Evolutionary conservation across 2,113 vertebrate species (phyloP).

Genomic region (Crotalus tigris): DNA sequence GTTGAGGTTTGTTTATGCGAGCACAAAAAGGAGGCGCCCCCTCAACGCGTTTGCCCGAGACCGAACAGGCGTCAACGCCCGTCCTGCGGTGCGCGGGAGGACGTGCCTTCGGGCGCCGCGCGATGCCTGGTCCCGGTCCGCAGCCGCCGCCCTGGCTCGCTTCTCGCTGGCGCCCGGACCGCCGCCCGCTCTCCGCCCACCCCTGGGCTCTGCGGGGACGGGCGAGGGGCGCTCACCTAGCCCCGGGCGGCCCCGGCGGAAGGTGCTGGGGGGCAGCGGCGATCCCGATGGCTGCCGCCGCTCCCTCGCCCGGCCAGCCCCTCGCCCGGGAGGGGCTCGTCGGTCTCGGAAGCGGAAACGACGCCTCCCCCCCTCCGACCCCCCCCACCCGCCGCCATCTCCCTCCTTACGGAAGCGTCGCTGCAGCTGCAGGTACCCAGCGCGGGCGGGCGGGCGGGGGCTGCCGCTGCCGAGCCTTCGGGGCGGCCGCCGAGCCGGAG

Average conservation of each 20-base stretch:
- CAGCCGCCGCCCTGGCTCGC: too few species aligned
- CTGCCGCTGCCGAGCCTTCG: neutral
- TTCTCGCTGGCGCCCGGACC: too few species aligned
- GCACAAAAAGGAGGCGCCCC: neutral
- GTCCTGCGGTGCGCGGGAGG: too few species aligned
- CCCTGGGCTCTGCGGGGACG: too few species aligned
- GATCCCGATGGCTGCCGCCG: neutral
- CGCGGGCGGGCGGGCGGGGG: neutral
- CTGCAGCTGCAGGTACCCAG: neutral
- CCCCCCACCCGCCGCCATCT: neutral
- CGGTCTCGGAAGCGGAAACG: slow-evolving; percentile 25
- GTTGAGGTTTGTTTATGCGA: too few species aligned
- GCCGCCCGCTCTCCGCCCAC: too few species aligned
- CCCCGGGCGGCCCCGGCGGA: neutral
- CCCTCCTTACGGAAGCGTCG: neutral
- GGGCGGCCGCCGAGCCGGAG: too few species aligned
- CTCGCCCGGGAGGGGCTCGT: neutral
- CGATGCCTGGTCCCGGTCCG: neutral
- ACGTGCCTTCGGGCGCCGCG: neutral
- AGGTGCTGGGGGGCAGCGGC: neutral
- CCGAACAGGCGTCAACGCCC: too few species aligned
- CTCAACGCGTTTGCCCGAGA: neutral
- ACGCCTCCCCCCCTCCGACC: neutral
- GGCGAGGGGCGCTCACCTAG: too few species aligned
- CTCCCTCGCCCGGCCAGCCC: neutral